phyloP scores from a whole-genome alignment of 2,113 vertebrate genomes.

The Fulica atra region DNA sequence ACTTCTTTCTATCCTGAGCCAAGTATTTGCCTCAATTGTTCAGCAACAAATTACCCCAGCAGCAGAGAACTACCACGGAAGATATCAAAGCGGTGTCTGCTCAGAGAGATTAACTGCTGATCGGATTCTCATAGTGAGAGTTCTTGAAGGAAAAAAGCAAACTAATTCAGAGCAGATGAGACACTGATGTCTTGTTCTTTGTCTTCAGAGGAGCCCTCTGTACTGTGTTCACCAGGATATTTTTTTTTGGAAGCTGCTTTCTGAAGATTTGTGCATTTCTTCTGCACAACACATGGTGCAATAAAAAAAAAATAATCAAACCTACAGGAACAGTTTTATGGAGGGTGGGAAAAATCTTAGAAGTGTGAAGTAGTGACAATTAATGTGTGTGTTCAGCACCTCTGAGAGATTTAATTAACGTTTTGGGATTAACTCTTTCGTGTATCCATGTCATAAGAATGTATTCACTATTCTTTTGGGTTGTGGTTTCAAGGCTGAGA shows the following conservation, averaged over 20 bases:
- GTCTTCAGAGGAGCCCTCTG: slow-evolving; percentile 47
- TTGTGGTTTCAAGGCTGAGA: not conserved
- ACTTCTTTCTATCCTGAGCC: slow-evolving; percentile 61
- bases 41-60: slow-evolving; percentile 69
- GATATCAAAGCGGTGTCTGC: not conserved
- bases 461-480: not conserved
- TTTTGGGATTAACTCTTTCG: not conserved
- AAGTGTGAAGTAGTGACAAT: slow-evolving; percentile 5
- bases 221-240: not conserved
- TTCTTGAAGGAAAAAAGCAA: slow-evolving; percentile 24
- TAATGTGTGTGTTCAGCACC: not conserved
- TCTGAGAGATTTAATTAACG: not conserved
- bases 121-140: not conserved
- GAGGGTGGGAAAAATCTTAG: not conserved
- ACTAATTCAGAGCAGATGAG: slow-evolving; percentile 55
- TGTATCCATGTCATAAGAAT: fast-evolving
- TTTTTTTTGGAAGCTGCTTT: slow-evolving; percentile 34
- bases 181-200: slow-evolving; percentile 50
- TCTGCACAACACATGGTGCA: slow-evolving; percentile 36
- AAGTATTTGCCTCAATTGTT: slow-evolving; percentile 72
- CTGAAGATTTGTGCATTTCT: slow-evolving; percentile 7
- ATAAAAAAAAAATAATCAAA: not conserved
- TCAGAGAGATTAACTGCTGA: slow-evolving; percentile 26
- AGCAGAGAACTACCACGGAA: slow-evolving; percentile 9
- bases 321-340: not conserved